phyloP scores from a whole-genome alignment of 53 echinoderm and acorn worm genomes.

The Antedon mediterranea region DNA sequence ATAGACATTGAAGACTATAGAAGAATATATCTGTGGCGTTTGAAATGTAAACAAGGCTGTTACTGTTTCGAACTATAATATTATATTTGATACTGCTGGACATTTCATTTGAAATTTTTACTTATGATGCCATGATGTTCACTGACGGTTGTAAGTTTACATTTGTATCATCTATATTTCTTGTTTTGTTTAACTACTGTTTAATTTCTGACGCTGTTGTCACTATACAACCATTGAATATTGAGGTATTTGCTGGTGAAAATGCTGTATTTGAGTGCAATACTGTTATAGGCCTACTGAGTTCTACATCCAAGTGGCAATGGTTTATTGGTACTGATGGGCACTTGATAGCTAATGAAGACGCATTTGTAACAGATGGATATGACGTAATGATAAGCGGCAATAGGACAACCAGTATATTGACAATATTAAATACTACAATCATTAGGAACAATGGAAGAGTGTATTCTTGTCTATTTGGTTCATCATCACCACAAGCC shows the following conservation, averaged over 20 bases:
- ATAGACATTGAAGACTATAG: too few relatives aligned
- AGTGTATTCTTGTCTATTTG: background rate
- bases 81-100: too few relatives aligned
- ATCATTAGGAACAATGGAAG: background rate
- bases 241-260: background rate
- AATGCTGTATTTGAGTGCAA: background rate
- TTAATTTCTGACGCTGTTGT: background rate
- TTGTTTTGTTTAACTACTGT: background rate
- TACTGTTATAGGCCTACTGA: background rate
- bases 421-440: background rate
- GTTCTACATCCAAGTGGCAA: background rate
- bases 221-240: background rate
- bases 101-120: too few relatives aligned
- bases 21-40: too few relatives aligned
- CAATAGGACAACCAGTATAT: background rate
- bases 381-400: background rate
- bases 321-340: background rate
- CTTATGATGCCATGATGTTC: too few relatives aligned
- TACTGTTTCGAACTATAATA: too few relatives aligned
- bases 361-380: background rate
- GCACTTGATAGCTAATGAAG: background rate
- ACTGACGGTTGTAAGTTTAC: too few relatives aligned
- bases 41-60: too few relatives aligned
- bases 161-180: too few relatives aligned
- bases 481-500: background rate